phyloP scores from a whole-genome alignment of 1,140 invertebrate genomes.

The Trinorchestia longiramus region DNA sequence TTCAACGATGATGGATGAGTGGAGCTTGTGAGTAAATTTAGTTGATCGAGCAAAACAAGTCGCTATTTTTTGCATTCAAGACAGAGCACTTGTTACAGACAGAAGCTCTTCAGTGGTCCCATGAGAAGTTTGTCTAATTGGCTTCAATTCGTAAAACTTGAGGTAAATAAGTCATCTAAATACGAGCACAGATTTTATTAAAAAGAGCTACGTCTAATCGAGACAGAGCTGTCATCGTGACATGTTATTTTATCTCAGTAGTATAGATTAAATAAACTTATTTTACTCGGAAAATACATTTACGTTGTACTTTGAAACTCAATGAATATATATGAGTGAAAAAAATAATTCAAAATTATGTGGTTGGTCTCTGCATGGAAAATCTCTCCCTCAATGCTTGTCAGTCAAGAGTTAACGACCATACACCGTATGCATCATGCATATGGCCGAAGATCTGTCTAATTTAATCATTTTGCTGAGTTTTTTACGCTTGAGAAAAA shows the following conservation, averaged over 20 bases:
- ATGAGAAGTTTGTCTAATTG: not conserved
- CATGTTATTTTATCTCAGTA: not conserved
- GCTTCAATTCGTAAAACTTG: not conserved
- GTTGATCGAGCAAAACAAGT: not conserved
- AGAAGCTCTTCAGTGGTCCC: not conserved
- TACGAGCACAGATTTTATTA: not conserved
- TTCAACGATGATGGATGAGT: not conserved
- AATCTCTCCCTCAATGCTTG: not conserved
- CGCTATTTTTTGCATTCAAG: not conserved
- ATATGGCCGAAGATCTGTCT: not conserved
- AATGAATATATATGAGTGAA: not conserved
- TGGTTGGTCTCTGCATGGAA: not conserved
- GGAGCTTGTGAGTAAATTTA: not conserved
- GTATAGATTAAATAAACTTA: not conserved
- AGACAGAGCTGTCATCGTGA: not conserved
- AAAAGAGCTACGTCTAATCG: not conserved
- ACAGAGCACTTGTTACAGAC: not conserved
- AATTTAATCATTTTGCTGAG: not conserved
- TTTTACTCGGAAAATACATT: not conserved
- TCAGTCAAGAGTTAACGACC: not conserved
- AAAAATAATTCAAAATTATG: not conserved
- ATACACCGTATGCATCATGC: not conserved
- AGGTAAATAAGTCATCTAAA: not conserved
- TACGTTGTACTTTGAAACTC: no score
- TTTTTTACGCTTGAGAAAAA: not conserved